Evolutionary conservation across 2,113 vertebrate genomes (phyloP), one percentile per base, ranked within the genome.

Genomic region (Lepisosteus osseus): DNA sequence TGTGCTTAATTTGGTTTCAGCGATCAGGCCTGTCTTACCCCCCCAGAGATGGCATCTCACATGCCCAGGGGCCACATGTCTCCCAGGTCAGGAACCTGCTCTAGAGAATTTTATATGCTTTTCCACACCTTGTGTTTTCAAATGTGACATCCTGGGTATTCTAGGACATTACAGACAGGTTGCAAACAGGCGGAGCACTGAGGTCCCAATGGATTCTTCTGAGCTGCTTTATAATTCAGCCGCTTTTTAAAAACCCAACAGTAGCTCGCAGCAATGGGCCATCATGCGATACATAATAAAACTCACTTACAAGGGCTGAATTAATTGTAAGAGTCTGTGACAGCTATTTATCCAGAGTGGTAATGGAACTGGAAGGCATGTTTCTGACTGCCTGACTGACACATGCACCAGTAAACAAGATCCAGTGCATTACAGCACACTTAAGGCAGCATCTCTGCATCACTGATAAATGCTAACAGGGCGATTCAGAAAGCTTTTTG

Each of bases 111-210:
- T 29, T 29, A 29, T 29, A 29, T 29, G 29, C 29, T 29, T 29
- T 29, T 29, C 29, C 29, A 29, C 29, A 29, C 29, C 29, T 29
- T 29, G 29, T 29, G 29, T 29, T 29, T 29, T 29, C 29, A 29
- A 29, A 29, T 29, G 29, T 29, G 29, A 29, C 29, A 29, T 29
- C 29, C 29, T 29, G 29, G 29, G 29, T 29, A 29, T 29, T 82
- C 77, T 64, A 74, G 72, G 57, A 43, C 70, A 61, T 74, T 63
- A 55, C 56, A 77, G 77, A 78, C 77, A 82, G 5, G 79, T 82
- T 79, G 74, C 69, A 69, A 69, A 68, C 65, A 64, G 65, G 64
- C 63, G 64, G 69, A 69, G 65, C 76, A 71, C 66, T 63, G 59
- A 45, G 56, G 55, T 67, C 11, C 67, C 73, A 77, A 51, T 51